These are phyloP conservation scores for Bombus confusus DNA, from an alignment of 1,140 invertebrate genomes.

Conservation along the genomic window DNA sequence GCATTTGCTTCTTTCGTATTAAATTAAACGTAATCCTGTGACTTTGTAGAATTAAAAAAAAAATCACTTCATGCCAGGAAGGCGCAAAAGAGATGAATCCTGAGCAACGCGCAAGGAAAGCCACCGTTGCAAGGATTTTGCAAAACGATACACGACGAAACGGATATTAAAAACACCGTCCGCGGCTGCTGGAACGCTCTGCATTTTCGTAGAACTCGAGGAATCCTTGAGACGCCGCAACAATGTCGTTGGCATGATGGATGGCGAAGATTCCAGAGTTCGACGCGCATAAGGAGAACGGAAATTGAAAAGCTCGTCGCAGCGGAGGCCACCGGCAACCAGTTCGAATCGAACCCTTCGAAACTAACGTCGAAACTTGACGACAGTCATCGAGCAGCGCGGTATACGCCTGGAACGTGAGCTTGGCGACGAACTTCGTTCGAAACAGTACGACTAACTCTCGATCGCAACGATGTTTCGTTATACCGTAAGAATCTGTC, in stretches of 20 bases:
- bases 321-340: background rate
- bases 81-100: background rate
- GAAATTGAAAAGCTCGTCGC: conserved; percentile 46
- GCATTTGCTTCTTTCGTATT: background rate
- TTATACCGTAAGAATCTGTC: background rate
- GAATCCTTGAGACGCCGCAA: conserved; percentile 42
- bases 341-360: conserved; percentile 12
- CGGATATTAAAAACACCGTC: conserved; percentile 47
- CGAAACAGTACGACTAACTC: background rate
- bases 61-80: background rate
- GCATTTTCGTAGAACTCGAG: background rate
- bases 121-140: background rate
- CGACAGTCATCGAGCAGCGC: background rate
- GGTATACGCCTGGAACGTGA: conserved; percentile 20
- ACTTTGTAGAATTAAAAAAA: background rate
- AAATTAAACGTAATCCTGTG: background rate
- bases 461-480: background rate
- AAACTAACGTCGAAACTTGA: conserved; percentile 26
- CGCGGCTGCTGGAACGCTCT: background rate
- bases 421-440: too few relatives aligned
- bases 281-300: conserved; percentile 25
- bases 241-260: conserved; percentile 40
- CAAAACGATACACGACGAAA: background rate
- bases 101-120: background rate
- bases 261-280: conserved; percentile 47